phyloP scores from a whole-genome alignment of 2,797 vertebrate genomes.

The Micropoecilia bifurca region DNA sequence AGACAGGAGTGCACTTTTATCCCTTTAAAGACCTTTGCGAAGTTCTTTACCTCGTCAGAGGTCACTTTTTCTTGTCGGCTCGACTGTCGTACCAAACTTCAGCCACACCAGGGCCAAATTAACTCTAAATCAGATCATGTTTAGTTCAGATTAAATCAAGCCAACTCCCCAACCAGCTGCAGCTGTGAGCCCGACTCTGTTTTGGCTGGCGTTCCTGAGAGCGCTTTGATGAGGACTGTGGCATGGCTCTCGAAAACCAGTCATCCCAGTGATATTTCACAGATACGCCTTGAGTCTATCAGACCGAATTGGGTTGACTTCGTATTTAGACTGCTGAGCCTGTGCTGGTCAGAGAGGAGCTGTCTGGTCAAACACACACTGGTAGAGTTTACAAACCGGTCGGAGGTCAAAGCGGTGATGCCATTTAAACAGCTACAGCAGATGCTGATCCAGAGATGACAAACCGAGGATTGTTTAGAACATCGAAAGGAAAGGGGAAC shows the following conservation, averaged over 20 bases:
- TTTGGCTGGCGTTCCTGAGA: slow-evolving; percentile 61
- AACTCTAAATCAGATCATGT: slow-evolving; percentile 78
- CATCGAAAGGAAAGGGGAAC: slow-evolving; percentile 1
- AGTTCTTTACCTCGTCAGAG: slow-evolving; percentile 25
- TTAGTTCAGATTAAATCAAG: slow-evolving; percentile 76
- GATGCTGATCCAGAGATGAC: slow-evolving; percentile 50
- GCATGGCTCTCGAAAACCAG: slow-evolving; percentile 51
- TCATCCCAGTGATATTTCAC: slow-evolving; percentile 50
- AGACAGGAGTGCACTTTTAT: neutral
- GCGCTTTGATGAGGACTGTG: slow-evolving; percentile 70
- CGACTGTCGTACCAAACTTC: slow-evolving; percentile 43
- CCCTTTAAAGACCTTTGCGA: neutral
- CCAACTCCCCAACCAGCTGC: slow-evolving; percentile 67
- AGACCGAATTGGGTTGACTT: slow-evolving; percentile 34
- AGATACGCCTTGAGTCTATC: slow-evolving; percentile 53
- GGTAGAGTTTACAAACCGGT: slow-evolving; percentile 29
- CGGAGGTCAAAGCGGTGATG: slow-evolving; percentile 63
- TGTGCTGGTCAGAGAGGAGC: slow-evolving; percentile 27
- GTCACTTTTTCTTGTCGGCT: slow-evolving; percentile 57
- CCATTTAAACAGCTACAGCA: slow-evolving; percentile 43
- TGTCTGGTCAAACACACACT: slow-evolving; percentile 22
- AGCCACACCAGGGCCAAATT: slow-evolving; percentile 71
- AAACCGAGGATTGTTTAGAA: slow-evolving; percentile 42
- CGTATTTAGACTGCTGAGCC: slow-evolving; percentile 43
- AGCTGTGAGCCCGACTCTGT: slow-evolving; percentile 74